Conservation (phyloP, 2,888 invertebrate species). For the Plutella xylostella region DNA sequence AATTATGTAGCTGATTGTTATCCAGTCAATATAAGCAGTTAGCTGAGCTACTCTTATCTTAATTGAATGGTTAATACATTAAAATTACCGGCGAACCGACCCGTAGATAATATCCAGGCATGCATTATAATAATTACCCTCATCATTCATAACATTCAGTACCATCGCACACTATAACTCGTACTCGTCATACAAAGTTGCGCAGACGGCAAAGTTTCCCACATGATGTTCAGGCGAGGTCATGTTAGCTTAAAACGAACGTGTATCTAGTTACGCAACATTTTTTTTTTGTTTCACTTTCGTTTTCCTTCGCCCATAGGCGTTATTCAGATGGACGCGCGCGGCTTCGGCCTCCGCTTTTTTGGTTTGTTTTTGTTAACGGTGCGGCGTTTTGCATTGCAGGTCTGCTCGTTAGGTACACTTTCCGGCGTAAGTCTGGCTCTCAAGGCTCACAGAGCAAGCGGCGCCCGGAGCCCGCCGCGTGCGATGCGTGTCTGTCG, state of each 20-base stretch:
- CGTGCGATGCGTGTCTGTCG: slow-evolving; percentile 70
- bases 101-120: too few species aligned
- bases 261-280: slow-evolving; percentile 34
- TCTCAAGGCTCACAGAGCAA: slow-evolving; percentile 65
- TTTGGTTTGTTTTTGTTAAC: slow-evolving; percentile 63
- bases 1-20: too few species aligned
- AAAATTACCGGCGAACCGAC: too few species aligned
- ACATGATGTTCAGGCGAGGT: slow-evolving; percentile 47
- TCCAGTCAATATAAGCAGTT: too few species aligned
- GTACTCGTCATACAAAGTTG: slow-evolving; percentile 30
- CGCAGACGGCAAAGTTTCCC: slow-evolving; percentile 36
- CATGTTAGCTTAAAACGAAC: slow-evolving; percentile 50
- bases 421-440: slow-evolving; percentile 71
- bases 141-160: slow-evolving; percentile 29
- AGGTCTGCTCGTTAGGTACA: slow-evolving; percentile 72
- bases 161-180: slow-evolving; percentile 32
- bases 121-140: too few species aligned
- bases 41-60: too few species aligned
- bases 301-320: slow-evolving; percentile 56
- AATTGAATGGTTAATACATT: too few species aligned
- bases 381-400: slow-evolving; percentile 69
- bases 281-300: slow-evolving; percentile 47
- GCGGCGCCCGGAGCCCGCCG: slow-evolving; percentile 64
- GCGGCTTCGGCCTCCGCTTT: slow-evolving; percentile 47
- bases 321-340: slow-evolving; percentile 66